Evolutionary conservation across 2,797 vertebrate genomes (phyloP), one percentile per base, ranked within the genome.

Genomic region (Fistularia tabacaria): DNA sequence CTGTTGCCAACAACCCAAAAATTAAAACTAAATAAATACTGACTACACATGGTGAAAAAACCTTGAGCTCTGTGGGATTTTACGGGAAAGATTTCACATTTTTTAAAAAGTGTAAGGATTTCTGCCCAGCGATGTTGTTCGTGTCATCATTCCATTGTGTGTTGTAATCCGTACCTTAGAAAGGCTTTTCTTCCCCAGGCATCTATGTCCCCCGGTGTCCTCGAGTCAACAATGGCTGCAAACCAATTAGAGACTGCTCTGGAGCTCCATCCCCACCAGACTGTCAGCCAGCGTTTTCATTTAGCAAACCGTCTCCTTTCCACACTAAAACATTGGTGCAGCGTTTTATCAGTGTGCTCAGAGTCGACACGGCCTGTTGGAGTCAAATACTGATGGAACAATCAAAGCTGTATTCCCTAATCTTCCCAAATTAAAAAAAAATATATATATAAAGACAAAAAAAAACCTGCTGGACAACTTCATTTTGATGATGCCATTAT

Each of bases 211-310:
- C 40, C 52, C 38, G 25, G 59, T 56, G 77, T 71, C 54, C 49
- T 59, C 0, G 13, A 57, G 59, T 73, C 61, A 64, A 47, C 61
- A 61, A 49, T 61, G 55, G 63, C 64, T 72, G 64, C 61, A 75
- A 66, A 79, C 62, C 76, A 77, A 82, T 81, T 71, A 73, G 64
- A 46, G 49, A 49, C 49, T 56, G 43, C 42, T 57, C 47, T 51
- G 47, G 46, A 69, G 46, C 54, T 59, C 44, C 51, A 54, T 46
- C 49, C 49, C 36, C 49, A 57, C 49, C 62, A 45, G 53, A 56
- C 58, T 61, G 59, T 66, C 69, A 73, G 49, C 51, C 54, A 69
- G 39, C 37, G 47, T 62, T 53, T 71, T 71, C 59, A 69, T 52
- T 73, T 51, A 62, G 52, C 54, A 15, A 60, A 62, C 55, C 9